These are phyloP conservation scores for Petrocephalus zakoni DNA, from an alignment of 2,113 vertebrate species.

Conservation along the genomic window DNA sequence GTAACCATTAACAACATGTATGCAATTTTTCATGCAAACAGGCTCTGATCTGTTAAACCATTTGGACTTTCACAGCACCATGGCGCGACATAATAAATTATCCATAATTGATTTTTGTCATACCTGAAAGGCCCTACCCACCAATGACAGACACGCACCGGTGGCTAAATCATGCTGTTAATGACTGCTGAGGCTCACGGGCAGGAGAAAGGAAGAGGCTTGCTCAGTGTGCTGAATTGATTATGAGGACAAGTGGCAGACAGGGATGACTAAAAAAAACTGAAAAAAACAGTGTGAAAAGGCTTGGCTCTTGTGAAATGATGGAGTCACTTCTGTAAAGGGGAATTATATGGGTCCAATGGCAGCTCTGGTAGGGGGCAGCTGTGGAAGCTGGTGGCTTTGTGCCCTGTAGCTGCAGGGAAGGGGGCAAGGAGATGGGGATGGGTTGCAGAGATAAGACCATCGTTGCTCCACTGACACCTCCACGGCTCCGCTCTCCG, in stretches of 20 bases:
- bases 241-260: constrained; percentile 11
- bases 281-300: constrained; percentile 29
- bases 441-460: neutral
- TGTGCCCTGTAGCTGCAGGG: neutral
- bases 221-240: neutral
- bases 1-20: neutral
- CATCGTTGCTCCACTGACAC: neutral
- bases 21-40: neutral
- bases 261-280: constrained; percentile 34
- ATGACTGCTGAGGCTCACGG: neutral
- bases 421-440: neutral
- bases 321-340: neutral
- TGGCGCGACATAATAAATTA: neutral
- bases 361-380: neutral
- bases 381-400: neutral
- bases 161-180: neutral
- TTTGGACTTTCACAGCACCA: neutral
- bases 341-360: neutral
- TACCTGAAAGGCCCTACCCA: neutral
- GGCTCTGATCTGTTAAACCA: neutral
- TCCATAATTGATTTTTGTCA: constrained; percentile 20
- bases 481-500: neutral
- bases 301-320: neutral
- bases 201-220: neutral
- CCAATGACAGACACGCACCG: neutral